phyloP scores from a whole-genome alignment of 2,888 invertebrate species.

The Neocrepidodera transversa region DNA sequence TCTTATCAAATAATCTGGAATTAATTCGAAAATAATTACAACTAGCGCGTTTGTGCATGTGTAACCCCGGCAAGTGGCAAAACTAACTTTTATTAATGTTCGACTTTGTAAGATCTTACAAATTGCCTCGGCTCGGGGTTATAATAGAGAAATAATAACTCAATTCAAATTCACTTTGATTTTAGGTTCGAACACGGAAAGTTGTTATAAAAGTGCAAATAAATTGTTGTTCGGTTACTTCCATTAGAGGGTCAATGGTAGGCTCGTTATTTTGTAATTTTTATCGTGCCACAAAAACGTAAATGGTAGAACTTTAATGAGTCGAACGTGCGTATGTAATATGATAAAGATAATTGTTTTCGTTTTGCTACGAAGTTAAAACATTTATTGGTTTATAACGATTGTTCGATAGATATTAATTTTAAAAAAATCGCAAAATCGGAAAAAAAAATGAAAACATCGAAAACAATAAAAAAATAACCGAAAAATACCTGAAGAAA shows the following conservation, averaged over 20 bases:
- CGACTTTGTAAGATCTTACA: constrained; percentile 10
- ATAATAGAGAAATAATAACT: constrained; percentile 51
- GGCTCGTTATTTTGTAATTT: too few relatives aligned
- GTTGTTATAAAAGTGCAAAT: constrained; percentile 49
- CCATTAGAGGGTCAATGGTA: too few relatives aligned
- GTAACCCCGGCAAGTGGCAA: constrained; percentile 18
- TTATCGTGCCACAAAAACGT: too few relatives aligned
- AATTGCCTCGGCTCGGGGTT: constrained; percentile 21
- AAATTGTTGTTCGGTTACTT: too few relatives aligned
- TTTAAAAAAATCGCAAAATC: too few relatives aligned
- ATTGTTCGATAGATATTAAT: too few relatives aligned
- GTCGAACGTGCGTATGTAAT: not conserved
- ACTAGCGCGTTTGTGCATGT: constrained; percentile 3
- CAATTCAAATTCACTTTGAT: constrained; percentile 49
- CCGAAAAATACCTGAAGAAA: too few relatives aligned
- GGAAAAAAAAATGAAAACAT: too few relatives aligned
- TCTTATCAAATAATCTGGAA: constrained; percentile 29
- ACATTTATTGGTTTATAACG: too few relatives aligned
- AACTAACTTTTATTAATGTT: constrained; percentile 25
- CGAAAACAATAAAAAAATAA: too few relatives aligned
- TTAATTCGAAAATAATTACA: constrained; percentile 40
- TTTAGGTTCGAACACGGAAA: constrained; percentile 46
- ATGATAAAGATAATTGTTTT: not conserved
- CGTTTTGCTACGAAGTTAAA: not conserved
- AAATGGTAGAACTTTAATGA: too few relatives aligned